Base-by-base conservation (phyloP, 2,888 invertebrate species). In the Drosophila mulleri region DNA sequence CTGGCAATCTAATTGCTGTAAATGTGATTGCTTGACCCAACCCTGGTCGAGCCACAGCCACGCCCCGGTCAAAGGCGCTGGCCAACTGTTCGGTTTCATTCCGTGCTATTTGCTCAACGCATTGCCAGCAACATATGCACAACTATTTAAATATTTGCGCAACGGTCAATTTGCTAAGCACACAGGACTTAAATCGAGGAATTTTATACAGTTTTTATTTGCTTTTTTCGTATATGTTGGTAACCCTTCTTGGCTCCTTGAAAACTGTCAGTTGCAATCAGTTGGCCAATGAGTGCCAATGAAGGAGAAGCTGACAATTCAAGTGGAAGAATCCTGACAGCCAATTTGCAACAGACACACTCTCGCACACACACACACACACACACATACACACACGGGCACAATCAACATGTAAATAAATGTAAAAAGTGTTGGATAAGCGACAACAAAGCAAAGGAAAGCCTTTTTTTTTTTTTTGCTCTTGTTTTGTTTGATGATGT, bases 211-310 rank as follows among this genome's bases (percentile, higher is more conserved):
- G 6, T n/a, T n/a, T n/a, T 1, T 4, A 6, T 26, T 26, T 23
- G 0, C 9, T 14, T 37, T n/a, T 26, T 26, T 16, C 1, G 4
- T 3, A 7, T 35, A 20, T 8, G 2, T 20, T 20, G 54, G 48
- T 58, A 87, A 87, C 88, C 87, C 87, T 87, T 87, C 63, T 74
- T 45, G 41, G 64, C 72, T 71, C 53, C 83, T 88, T 82, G 72
- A 83, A 50, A 79, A 75, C 83, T 91, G 91, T 91, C 91, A 91
- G 56, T 83, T 83, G 90, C 91, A 91, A 90, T 91, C 89, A 90
- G 75, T 70, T 75, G 50, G 48, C 73, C 75, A 74, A 81, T 80
- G 80, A 78, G 78, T 78, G 76, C 64, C 88, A 86, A 86, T 88
- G 87, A 80, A 72, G 79, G 54, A 81, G 76, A 74, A 70, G 75